Conservation (phyloP, 2,888 invertebrate species). For the Drosophila austrosaltans region DNA sequence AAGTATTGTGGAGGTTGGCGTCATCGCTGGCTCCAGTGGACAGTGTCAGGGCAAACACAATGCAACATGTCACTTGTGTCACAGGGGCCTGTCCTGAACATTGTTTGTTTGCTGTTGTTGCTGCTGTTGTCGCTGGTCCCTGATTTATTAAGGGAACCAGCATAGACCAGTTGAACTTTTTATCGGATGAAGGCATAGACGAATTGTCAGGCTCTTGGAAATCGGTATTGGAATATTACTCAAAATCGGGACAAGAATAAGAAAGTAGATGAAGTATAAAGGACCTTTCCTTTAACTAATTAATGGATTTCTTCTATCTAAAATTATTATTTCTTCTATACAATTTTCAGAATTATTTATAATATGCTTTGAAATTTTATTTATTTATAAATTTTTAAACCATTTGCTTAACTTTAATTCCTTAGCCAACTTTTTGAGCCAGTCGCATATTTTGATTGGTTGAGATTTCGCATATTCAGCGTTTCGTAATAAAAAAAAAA, state of each 20-base stretch:
- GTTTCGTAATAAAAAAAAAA: not conserved
- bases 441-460: not conserved
- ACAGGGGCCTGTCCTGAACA: slow-evolving; percentile 17
- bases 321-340: too few species aligned
- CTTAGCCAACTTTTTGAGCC: not conserved
- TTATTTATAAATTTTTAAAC: too few species aligned
- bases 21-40: slow-evolving; percentile 22
- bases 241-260: not conserved
- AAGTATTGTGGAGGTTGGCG: slow-evolving; percentile 15
- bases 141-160: slow-evolving; percentile 57
- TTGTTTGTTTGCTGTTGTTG: slow-evolving; percentile 41
- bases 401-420: too few species aligned
- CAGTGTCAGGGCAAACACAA: slow-evolving; percentile 64
- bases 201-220: slow-evolving; percentile 12
- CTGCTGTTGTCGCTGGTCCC: slow-evolving; percentile 35
- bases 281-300: not conserved
- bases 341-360: too few species aligned
- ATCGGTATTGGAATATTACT: not conserved
- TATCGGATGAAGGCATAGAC: slow-evolving; percentile 5
- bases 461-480: not conserved
- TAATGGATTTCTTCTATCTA: not conserved
- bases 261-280: not conserved
- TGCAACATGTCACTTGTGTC: slow-evolving; percentile 64
- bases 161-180: not conserved
- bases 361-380: too few species aligned